phyloP scores from a whole-genome alignment of 2,113 vertebrate genomes.

The Bettongia penicillata region DNA sequence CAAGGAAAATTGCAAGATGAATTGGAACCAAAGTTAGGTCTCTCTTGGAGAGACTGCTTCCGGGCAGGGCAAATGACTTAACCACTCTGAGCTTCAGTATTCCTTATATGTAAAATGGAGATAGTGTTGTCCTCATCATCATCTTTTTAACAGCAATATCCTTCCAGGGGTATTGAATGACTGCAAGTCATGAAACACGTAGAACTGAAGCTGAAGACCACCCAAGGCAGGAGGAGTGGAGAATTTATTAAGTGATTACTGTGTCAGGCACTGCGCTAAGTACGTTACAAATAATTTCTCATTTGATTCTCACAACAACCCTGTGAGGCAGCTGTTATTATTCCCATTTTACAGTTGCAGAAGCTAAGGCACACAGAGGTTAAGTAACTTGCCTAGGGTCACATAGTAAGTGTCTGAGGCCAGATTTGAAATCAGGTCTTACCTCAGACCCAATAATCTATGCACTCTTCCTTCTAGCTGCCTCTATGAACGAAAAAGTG shows the following conservation, averaged over 20 bases:
- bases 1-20: not conserved
- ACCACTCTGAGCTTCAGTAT: not conserved
- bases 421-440: not conserved
- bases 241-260: too few species aligned
- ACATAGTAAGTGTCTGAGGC: too few species aligned
- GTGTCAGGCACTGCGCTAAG: not conserved
- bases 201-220: not conserved
- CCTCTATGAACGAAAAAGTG: not conserved
- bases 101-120: not conserved
- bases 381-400: not conserved
- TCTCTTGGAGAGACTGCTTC: not conserved
- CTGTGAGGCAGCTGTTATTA: not conserved
- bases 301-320: not conserved
- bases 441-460: not conserved
- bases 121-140: not conserved
- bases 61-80: not conserved
- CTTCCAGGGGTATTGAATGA: not conserved
- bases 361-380: not conserved
- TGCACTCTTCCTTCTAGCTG: not conserved
- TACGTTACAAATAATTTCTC: not conserved
- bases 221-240: not conserved
- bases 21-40: not conserved
- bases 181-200: not conserved
- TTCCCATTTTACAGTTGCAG: not conserved
- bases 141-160: not conserved